Conservation (phyloP, 2,888 invertebrate genomes). For the Brachycybe producta region DNA sequence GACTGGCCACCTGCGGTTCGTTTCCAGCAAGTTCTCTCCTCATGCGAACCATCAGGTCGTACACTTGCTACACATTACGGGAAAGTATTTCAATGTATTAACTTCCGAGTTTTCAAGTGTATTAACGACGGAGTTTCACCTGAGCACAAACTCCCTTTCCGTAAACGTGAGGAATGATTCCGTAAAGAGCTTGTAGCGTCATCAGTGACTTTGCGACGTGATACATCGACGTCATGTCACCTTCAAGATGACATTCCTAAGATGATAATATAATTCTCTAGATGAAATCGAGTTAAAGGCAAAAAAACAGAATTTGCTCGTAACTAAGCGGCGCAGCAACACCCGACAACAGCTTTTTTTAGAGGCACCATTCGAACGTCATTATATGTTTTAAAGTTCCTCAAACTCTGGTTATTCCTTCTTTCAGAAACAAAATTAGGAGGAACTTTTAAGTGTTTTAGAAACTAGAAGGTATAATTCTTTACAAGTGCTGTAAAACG, state of each 20-base stretch:
- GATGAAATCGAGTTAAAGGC: too few species aligned
- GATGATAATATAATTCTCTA: too few species aligned
- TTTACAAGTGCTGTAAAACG: slow-evolving; percentile 26
- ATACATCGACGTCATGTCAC: slow-evolving; percentile 75
- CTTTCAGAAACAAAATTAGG: too few species aligned
- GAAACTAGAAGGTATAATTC: background rate
- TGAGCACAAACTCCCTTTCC: slow-evolving; percentile 80
- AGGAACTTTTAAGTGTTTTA: too few species aligned
- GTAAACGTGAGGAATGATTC: slow-evolving; percentile 73
- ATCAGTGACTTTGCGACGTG: slow-evolving; percentile 76
- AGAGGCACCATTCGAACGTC: too few species aligned
- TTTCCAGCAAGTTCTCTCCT: slow-evolving; percentile 45
- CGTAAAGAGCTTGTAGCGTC: slow-evolving; percentile 72
- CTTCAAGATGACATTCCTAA: slow-evolving; percentile 69
- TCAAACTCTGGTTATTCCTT: too few species aligned
- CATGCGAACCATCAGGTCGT: slow-evolving; percentile 68
- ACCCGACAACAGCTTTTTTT: too few species aligned
- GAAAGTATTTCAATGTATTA: background rate
- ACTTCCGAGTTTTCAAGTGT: too few species aligned
- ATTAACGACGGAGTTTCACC: too few species aligned
- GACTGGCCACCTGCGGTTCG: slow-evolving; percentile 41
- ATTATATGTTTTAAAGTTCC: too few species aligned
- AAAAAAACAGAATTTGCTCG: too few species aligned
- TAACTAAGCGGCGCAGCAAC: too few species aligned
- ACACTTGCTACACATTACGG: slow-evolving; percentile 47